Evolutionary conservation across 2,888 invertebrate species (phyloP), one percentile per base, ranked within the genome.

Genomic region (Nasonia oneida): DNA sequence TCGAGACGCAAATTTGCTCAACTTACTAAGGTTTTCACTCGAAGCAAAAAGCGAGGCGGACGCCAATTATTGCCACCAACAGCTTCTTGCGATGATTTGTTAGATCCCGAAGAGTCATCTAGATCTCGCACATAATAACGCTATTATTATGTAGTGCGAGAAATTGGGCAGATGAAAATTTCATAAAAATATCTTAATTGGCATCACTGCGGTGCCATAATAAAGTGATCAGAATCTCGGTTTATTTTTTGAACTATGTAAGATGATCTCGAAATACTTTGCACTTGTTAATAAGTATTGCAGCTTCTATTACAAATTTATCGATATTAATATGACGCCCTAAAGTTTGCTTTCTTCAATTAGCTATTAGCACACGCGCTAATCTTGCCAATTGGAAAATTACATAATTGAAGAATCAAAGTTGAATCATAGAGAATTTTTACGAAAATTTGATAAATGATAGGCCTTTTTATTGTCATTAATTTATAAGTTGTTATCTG

Each of bases 1-100:
- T 97, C 97, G 10, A 95, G 96, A 87, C 96, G 96, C 92, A 97
- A 97, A 93, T 97, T 97, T 93, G 95, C 97, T 37, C 97, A 97
- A 93, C 94, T 97, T 88, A 97, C 97, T 10, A 95, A 96, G 87
- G 96, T 97, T 90, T 97, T 97, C 92, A 96, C 96, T 12, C 95
- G 97, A 84, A 93, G 91, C 88, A 93, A 93, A 90, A 93, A 93
- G 86, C 89, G 91, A 50, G 91, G 92, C 18, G 93, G 92, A 39
- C 91, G 93, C 50, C 93, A 93, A 87, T 89, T 93, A 84, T 87
- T 93, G 81, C 93, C 93, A 33, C 92, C 93, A n/a, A 93, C 93
- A 39, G 92, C 92, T 76, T 93, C 93, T 12, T 93, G 93, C 75
- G 93, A 93, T 81, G 93, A 93, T 89, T 90, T 93, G 74, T 87